phyloP scores from a whole-genome alignment of 2,888 invertebrate genomes.

The Acanthoscelides obtectus region DNA sequence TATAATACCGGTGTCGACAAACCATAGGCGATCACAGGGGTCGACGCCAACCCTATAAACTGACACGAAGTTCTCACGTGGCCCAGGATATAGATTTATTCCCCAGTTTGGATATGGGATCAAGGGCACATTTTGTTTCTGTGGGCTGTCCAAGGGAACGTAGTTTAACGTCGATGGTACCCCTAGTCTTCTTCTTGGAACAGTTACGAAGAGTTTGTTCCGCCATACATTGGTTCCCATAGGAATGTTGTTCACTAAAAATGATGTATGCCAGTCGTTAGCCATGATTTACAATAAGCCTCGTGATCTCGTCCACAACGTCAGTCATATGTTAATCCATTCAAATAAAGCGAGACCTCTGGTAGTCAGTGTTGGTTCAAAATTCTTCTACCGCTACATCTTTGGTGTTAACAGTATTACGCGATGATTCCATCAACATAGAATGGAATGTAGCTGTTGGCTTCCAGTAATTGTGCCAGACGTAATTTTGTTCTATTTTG shows the following conservation, averaged over 20 bases:
- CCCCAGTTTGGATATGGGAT: slow-evolving; percentile 55
- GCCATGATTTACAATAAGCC: too few species aligned
- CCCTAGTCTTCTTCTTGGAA: slow-evolving; percentile 64
- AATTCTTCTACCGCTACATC: too few species aligned
- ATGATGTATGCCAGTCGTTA: too few species aligned
- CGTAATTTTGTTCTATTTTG: too few species aligned
- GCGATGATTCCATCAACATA: too few species aligned
- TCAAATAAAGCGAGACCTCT: too few species aligned
- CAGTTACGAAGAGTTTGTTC: slow-evolving; percentile 64
- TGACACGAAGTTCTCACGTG: slow-evolving; percentile 51
- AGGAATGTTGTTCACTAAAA: slow-evolving; percentile 58
- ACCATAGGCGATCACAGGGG: slow-evolving; percentile 70
- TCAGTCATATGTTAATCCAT: too few species aligned
- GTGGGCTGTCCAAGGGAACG: slow-evolving; percentile 37
- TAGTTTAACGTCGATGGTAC: slow-evolving; percentile 51
- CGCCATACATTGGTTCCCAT: slow-evolving; percentile 62
- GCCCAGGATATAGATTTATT: slow-evolving; percentile 55
- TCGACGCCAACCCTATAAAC: slow-evolving; percentile 70
- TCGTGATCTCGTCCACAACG: too few species aligned
- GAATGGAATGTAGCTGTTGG: too few species aligned
- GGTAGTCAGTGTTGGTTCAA: too few species aligned
- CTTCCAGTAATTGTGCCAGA: too few species aligned
- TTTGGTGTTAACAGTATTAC: too few species aligned
- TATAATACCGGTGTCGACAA: slow-evolving; percentile 69
- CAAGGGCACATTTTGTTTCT: slow-evolving; percentile 50